A percentile compares a stretch with the other conserved stretches of the same genome.
phyloP scores from a whole-genome alignment of 2,113 vertebrate species.

The Corythornis vintsioides region DNA sequence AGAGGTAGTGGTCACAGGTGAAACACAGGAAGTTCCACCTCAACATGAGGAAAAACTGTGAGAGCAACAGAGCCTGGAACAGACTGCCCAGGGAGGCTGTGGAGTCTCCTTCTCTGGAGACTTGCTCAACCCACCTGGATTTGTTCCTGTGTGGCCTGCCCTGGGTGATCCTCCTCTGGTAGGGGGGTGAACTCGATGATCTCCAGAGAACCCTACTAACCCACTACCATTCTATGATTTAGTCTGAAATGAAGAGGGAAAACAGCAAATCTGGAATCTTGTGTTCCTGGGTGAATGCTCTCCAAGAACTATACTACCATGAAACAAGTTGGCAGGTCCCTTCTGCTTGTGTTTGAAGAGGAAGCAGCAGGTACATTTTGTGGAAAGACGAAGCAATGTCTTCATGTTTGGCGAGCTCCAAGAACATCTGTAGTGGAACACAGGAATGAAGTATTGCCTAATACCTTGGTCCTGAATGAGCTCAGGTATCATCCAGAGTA shows the following conservation, averaged over 20 bases:
- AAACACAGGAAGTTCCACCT: no score
- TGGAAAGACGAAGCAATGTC: neutral
- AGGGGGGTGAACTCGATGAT: no score
- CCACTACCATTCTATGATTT: neutral
- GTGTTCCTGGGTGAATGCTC: rapidly evolving
- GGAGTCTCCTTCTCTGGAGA: no score
- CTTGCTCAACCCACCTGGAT: no score
- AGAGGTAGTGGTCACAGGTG: no score
- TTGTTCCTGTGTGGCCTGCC: no score
- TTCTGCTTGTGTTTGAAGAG: neutral
- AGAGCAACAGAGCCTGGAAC: no score
- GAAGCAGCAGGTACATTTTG: neutral
- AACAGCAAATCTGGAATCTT: neutral
- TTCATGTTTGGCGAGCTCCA: neutral
- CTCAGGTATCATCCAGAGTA: neutral
- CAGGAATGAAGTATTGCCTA: neutral
- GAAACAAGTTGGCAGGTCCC: neutral
- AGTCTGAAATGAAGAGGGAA: neutral
- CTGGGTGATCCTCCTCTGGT: no score
- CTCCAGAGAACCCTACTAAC: no score
- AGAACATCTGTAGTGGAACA: neutral
- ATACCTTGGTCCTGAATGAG: neutral
- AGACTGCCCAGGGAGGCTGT: no score
- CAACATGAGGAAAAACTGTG: no score
- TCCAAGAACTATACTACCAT: neutral